Conservation (phyloP, 2,113 vertebrate species). For the Alligator sinensis region DNA sequence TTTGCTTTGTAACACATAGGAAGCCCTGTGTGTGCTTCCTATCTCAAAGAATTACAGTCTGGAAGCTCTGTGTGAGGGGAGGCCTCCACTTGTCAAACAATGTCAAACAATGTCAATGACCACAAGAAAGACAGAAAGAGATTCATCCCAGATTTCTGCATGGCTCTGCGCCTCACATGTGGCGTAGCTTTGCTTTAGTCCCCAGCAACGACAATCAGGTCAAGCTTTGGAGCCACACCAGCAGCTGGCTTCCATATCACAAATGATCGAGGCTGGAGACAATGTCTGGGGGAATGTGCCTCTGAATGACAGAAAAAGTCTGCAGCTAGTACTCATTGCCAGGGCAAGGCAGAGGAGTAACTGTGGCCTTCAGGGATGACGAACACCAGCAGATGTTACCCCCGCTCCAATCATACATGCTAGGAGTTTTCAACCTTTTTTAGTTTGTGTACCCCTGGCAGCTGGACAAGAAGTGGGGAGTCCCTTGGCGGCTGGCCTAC, state of each 20-base stretch:
- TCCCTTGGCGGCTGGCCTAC: no score
- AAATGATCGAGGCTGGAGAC: background rate
- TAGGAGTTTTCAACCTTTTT: no score
- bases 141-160: background rate
- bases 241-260: conserved; percentile 17
- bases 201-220: conserved; percentile 26
- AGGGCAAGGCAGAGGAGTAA: background rate
- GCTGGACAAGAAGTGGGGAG: no score
- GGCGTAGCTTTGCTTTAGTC: conserved; percentile 2
- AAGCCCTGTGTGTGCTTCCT: background rate
- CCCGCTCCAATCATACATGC: background rate
- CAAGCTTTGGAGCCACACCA: conserved; percentile 7
- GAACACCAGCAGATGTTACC: background rate
- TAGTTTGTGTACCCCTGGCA: no score
- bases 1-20: background rate
- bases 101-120: background rate
- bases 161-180: background rate
- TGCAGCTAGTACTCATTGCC: background rate
- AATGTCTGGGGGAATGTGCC: conserved; percentile 2
- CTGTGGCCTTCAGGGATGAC: background rate
- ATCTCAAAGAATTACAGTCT: background rate
- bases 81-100: background rate
- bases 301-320: background rate
- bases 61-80: fast-evolving
- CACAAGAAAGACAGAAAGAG: background rate